Evolutionary conservation across 2,113 vertebrate genomes (phyloP), one percentile per base, ranked within the genome.

Genomic region (Ploceus nigricollis): DNA sequence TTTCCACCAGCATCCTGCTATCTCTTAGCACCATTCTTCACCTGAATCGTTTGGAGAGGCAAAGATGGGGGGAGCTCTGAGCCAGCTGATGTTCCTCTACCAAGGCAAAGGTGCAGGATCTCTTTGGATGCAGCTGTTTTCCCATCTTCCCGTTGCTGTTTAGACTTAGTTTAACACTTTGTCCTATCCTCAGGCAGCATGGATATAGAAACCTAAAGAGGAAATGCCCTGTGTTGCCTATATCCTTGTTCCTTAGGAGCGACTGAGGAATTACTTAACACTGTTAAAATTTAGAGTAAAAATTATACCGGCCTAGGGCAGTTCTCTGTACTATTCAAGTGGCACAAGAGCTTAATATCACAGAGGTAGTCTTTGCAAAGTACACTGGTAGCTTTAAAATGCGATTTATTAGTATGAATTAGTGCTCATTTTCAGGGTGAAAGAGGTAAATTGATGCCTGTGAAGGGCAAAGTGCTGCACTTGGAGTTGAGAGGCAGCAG

Each of bases 271-370:
- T 92, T 69, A 85, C 65, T 92, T 87, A 85, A 92, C 25, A 53
- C 54, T 72, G 69, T 92, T 95, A 85, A 93, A 88, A 89, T 85
- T 79, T 85, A 69, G 45, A 71, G 23, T 69, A 65, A 87, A 89
- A 95, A 45, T 79, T n/a, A 20, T 51, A 30, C 14, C 86, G 63
- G 45, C 89, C 82, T 89, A 63, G 80, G 63, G 82, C 82, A 63
- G 42, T 90, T 80, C 42, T 92, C 33, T 66, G 33, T 37, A 16
- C 70, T 54, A 71, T 25, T 19, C 27, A 83, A 94, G 65, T 78
- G 81, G 48, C 47, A 78, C 15, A 21, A 47, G 50, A 94, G 30
- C 77, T 87, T 83, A 35, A 35, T 69, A 21, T 75, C 48, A 12
- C 14, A 9, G 76, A 73, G 63, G 7, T 1, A 72, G 37, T 40